A percentile compares a stretch with the other conserved stretches of the same genome.
phyloP scores from a whole-genome alignment of 2,797 vertebrate genomes.

The Anabacerthia variegaticeps region DNA sequence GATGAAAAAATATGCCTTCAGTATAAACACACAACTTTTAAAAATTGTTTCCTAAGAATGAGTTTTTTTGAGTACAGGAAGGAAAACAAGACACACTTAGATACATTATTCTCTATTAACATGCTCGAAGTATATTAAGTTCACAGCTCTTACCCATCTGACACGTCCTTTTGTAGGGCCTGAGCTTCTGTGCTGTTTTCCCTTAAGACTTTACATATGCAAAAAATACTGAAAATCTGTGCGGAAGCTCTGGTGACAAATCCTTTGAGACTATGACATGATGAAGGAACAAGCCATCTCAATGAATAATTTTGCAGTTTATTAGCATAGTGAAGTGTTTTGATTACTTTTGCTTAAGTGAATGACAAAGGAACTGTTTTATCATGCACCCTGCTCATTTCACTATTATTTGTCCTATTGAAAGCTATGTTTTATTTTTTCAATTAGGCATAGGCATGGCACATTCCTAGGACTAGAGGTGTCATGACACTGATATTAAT shows the following conservation, averaged over 20 bases:
- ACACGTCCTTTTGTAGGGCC: background rate
- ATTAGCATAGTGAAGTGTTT: conserved; percentile 59
- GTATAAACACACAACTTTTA: background rate
- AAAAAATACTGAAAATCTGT: conserved; percentile 19
- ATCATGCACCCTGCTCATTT: background rate
- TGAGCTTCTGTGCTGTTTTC: conserved; percentile 2
- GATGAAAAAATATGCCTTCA: background rate
- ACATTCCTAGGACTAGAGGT: background rate
- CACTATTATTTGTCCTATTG: background rate
- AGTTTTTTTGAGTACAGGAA: background rate
- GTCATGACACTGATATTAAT: background rate
- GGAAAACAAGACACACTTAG: background rate
- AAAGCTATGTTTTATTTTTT: conserved; percentile 1
- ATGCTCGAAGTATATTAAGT: background rate
- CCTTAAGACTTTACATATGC: conserved; percentile 10
- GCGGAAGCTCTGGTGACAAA: conserved; percentile 24
- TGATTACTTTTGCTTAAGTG: conserved; percentile 47
- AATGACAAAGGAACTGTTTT: conserved; percentile 10
- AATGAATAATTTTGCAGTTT: conserved; percentile 57
- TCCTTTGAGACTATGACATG: conserved; percentile 45
- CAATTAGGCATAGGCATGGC: background rate
- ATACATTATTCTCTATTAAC: background rate
- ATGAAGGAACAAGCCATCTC: conserved; percentile 53
- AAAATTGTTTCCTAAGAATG: background rate
- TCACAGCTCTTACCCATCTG: background rate